phyloP scores from a whole-genome alignment of 35 echinoderm and acorn worm genomes.

The Patiria miniata region DNA sequence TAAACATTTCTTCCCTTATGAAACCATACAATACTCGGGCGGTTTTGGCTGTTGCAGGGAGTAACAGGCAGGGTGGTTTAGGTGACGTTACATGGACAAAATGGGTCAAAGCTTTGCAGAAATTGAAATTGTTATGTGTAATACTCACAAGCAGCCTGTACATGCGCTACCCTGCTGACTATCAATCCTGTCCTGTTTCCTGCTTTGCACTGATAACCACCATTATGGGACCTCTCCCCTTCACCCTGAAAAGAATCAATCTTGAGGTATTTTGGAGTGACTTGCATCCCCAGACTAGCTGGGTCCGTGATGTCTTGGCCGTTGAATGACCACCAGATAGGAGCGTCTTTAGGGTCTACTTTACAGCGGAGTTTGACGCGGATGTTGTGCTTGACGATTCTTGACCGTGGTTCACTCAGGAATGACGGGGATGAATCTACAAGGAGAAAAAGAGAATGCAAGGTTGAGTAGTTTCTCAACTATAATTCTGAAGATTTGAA shows the following conservation, averaged over 20 bases:
- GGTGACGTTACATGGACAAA: no score
- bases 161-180: constrained; percentile 56
- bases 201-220: constrained; percentile 83
- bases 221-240: constrained; percentile 54
- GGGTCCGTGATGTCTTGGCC: constrained; percentile 29
- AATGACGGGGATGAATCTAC: constrained; percentile 76
- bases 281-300: constrained; percentile 38
- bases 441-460: background rate
- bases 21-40: no score
- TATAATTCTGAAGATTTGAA: no score
- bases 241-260: constrained; percentile 70
- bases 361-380: constrained; percentile 82
- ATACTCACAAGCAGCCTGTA: constrained; percentile 78
- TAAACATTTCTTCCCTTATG: no score
- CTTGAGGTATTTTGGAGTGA: constrained; percentile 47
- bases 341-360: constrained; percentile 76
- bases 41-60: no score
- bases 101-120: no score
- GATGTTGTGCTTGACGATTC: constrained; percentile 68
- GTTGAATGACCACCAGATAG: constrained; percentile 72
- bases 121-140: no score
- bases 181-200: constrained; percentile 50
- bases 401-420: constrained; percentile 73
- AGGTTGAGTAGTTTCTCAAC: no score
- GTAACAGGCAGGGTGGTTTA: no score